Evolutionary conservation across 2,113 vertebrate species (phyloP), one percentile per base, ranked within the genome.

Genomic region (Alces alces): DNA sequence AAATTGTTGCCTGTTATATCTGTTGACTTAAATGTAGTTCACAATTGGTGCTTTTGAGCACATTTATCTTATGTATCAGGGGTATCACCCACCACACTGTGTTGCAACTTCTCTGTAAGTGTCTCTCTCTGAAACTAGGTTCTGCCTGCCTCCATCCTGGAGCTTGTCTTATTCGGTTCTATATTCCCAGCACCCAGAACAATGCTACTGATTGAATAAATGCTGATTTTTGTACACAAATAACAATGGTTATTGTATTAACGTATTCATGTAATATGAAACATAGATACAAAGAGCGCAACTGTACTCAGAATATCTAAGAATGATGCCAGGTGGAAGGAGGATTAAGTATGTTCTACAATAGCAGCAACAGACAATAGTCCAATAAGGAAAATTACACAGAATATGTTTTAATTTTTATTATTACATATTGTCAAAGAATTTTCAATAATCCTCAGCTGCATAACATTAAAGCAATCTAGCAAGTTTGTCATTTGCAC

Each of bases 121-220:
- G 9, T 55, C 30, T 61, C 9, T 61, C 52, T 84, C 27, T 25
- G 5, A 58, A 73, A 92, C 8, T 7, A 16, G 5, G n/a, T 0
- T 28, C 10, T 33, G 28, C 15, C 13, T 33, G 36, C 8, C 36
- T 52, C 13, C 58, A 16, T 4, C 33, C 28, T 25, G 6, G 4
- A 89, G 4, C 8, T 50, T 17, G 0, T n/a, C 50, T 91, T 54
- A 66, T 11, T 47, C 55, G 0, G 1, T 14, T 93, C n/a, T 78
- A 4, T 30, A 54, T 80, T 58, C 6, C 3, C n/a, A 80, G n/a
- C 13, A 73, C 23, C 13, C 4, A 90, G 3, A 2, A 88, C 6
- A 80, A 36, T 47, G 28, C 5, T 50, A 55, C 91, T 95, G 66
- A 16, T 43, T 93, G 58, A 95, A 57, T 76, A 88, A 94, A 61